Conservation (phyloP, 2,888 invertebrate species). For the Slavum lentiscoides region DNA sequence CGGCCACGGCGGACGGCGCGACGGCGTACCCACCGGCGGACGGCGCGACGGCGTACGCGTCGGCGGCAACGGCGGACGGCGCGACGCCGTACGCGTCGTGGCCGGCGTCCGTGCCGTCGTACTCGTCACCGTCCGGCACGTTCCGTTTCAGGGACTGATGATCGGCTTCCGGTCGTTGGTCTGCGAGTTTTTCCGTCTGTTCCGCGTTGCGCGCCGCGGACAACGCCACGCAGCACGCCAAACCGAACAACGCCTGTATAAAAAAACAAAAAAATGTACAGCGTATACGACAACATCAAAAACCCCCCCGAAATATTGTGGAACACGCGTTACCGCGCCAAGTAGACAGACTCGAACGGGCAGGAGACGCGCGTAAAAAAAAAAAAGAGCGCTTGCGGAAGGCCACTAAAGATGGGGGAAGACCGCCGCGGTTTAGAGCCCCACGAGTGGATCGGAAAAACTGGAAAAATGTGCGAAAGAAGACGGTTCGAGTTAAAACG, state of each 20-base stretch:
- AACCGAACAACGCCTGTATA: constrained; percentile 23
- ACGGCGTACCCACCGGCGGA: background rate
- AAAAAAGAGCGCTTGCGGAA: too few species aligned
- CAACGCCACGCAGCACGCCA: constrained; percentile 11
- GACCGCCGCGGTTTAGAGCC: too few species aligned
- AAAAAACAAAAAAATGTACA: background rate
- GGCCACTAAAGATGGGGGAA: too few species aligned
- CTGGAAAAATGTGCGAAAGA: too few species aligned
- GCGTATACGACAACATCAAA: too few species aligned
- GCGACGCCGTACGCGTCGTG: background rate
- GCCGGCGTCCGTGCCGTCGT: background rate
- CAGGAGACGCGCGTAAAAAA: too few species aligned
- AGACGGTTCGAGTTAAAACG: too few species aligned
- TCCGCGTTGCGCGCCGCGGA: background rate
- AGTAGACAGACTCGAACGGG: too few species aligned
- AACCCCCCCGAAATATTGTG: too few species aligned
- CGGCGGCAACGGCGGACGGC: background rate
- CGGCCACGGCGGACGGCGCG: constrained; percentile 6
- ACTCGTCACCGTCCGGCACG: constrained; percentile 23
- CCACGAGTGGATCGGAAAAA: too few species aligned
- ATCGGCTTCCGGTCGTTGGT: background rate
- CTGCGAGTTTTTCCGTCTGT: background rate
- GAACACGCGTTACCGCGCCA: too few species aligned
- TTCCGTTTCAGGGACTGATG: constrained; percentile 34
- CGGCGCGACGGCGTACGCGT: background rate